These are phyloP conservation scores for Phocides pigmalion DNA, from an alignment of 1,140 invertebrate species.

Conservation along the genomic window DNA sequence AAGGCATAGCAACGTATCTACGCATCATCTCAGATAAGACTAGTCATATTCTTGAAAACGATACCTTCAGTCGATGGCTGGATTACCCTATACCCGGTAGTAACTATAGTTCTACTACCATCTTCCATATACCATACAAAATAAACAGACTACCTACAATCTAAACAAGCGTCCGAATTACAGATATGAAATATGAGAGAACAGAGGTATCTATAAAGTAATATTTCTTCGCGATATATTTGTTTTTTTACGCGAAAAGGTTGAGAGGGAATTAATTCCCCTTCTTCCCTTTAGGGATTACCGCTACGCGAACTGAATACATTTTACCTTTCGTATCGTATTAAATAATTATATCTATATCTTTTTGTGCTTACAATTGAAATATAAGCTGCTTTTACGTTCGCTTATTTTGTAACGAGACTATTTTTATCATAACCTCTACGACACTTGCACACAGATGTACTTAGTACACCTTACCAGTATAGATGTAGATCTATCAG, in stretches of 20 bases:
- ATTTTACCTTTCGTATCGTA: conserved; percentile 27
- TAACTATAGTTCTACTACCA: too few relatives aligned
- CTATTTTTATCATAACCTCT: too few relatives aligned
- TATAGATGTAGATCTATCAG: too few relatives aligned
- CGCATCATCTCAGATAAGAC: too few relatives aligned
- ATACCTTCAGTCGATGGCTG: too few relatives aligned
- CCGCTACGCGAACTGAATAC: conserved; percentile 27
- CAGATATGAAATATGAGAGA: conserved; percentile 7
- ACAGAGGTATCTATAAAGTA: conserved; percentile 13
- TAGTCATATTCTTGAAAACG: too few relatives aligned
- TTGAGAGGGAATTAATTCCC: conserved; percentile 29
- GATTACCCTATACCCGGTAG: too few relatives aligned
- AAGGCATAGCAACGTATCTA: too few relatives aligned
- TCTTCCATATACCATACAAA: too few relatives aligned
- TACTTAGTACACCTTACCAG: too few relatives aligned
- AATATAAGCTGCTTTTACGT: conserved; percentile 8
- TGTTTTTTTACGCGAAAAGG: conserved; percentile 24
- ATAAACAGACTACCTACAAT: not conserved
- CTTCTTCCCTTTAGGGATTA: conserved; percentile 19
- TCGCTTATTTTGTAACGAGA: not conserved
- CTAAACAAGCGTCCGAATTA: conserved; percentile 14
- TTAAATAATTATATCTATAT: conserved; percentile 32
- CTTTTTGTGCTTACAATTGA: conserved; percentile 23
- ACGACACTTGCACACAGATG: too few relatives aligned
- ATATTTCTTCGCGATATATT: conserved; percentile 29